Conservation (phyloP, 2,113 vertebrate genomes). For the Edolisoma coerulescens region DNA sequence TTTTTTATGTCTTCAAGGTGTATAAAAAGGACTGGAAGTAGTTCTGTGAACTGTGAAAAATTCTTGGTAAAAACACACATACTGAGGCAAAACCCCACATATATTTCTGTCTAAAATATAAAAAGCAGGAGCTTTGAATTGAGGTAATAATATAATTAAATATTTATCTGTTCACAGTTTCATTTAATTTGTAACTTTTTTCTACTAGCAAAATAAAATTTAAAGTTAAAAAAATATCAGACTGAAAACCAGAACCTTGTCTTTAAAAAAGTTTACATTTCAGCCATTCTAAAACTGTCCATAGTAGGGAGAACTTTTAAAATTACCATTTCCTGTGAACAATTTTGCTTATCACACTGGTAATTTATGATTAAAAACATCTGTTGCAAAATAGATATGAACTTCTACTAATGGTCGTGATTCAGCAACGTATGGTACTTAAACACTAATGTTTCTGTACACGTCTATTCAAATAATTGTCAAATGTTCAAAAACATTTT, state of each 20-base stretch:
- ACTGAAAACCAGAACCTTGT: rapidly evolving
- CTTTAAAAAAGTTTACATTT: not conserved
- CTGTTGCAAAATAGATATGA: not conserved
- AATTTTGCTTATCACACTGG: not conserved
- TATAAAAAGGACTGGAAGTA: not conserved
- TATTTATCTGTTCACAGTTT: not conserved
- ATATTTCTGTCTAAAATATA: not conserved
- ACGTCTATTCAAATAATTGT: not conserved
- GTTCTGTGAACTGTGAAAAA: not conserved
- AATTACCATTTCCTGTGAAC: not conserved
- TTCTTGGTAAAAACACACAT: not conserved
- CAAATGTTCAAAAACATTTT: not conserved
- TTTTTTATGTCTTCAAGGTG: not conserved
- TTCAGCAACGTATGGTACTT: not conserved
- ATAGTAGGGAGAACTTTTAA: not conserved
- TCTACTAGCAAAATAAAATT: not conserved
- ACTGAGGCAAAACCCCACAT: not conserved
- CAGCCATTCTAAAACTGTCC: not conserved
- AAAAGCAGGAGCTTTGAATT: not conserved
- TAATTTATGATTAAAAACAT: not conserved
- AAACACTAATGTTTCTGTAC: not conserved
- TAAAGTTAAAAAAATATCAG: not conserved
- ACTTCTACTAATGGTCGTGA: rapidly evolving
- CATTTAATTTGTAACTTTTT: not conserved
- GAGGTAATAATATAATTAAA: not conserved